These are phyloP conservation scores for Gymnarchus niloticus DNA, from an alignment of 2,113 vertebrate genomes.

Conservation along the genomic window DNA sequence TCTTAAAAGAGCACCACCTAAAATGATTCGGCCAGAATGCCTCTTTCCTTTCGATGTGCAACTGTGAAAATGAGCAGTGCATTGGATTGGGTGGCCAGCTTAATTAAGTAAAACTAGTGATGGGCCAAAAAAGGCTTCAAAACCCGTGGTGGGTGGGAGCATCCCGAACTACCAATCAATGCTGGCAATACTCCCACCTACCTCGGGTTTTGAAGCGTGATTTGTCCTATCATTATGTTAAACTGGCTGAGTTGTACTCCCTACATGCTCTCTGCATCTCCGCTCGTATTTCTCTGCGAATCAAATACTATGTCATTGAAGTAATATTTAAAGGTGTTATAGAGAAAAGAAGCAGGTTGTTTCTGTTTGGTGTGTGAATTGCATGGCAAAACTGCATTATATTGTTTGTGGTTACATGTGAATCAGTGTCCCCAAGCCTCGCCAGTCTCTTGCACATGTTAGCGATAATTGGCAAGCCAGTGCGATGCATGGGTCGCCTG, in stretches of 20 bases:
- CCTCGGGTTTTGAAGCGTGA: too few species aligned
- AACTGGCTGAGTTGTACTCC: background rate
- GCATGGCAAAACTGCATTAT: constrained; percentile 13
- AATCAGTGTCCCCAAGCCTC: background rate
- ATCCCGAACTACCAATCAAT: too few species aligned
- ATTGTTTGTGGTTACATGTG: background rate
- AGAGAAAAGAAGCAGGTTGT: background rate
- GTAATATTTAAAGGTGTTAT: background rate
- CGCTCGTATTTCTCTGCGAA: background rate
- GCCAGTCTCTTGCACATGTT: background rate
- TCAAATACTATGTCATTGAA: background rate
- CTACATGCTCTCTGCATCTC: background rate
- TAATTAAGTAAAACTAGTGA: background rate
- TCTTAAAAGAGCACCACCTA: background rate
- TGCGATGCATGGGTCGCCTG: background rate
- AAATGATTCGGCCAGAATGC: background rate
- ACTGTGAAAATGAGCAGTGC: background rate
- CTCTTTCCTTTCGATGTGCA: background rate
- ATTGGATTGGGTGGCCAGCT: background rate
- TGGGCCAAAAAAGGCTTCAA: too few species aligned
- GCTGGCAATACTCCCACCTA: too few species aligned
- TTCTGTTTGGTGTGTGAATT: background rate
- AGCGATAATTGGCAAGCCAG: background rate
- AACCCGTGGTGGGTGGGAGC: too few species aligned
- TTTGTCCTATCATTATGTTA: background rate